A percentile compares a stretch with the other conserved stretches of the same genome.
These are phyloP conservation scores for Zaprionus camerounensis DNA, from an alignment of 1,140 invertebrate genomes.

Conservation along the genomic window DNA sequence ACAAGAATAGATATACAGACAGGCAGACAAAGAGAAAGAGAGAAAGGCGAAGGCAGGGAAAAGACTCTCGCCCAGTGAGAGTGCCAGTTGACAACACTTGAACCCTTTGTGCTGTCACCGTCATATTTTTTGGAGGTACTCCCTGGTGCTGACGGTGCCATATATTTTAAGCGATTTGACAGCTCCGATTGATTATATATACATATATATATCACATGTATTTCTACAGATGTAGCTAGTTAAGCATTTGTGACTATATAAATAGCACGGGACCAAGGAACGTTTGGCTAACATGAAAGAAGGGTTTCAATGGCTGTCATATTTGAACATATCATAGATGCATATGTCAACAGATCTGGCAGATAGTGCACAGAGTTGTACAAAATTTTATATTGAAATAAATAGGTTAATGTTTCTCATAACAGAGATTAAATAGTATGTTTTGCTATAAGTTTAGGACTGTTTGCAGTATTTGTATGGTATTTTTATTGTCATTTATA, in stretches of 20 bases:
- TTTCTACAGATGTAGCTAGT: not conserved
- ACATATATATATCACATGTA: not conserved
- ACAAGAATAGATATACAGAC: not conserved
- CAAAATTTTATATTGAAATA: no score
- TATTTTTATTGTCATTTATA: no score
- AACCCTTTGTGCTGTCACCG: slow-evolving; percentile 29
- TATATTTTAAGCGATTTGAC: not conserved
- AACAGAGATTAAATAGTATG: no score
- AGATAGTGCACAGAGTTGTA: no score
- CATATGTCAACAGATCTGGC: not conserved
- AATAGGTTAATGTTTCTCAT: no score
- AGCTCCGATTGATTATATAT: not conserved
- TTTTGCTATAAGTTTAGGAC: no score
- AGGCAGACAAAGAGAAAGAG: not conserved
- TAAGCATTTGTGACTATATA: not conserved
- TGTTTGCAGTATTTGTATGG: not conserved
- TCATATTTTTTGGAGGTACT: not conserved
- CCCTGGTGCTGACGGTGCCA: not conserved
- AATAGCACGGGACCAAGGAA: not conserved
- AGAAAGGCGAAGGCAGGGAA: not conserved
- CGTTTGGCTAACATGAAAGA: not conserved
- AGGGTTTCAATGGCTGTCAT: not conserved
- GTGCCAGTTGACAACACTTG: slow-evolving; percentile 24
- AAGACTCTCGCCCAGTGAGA: not conserved
- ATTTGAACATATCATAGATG: not conserved